Evolutionary conservation across 1,140 invertebrate species (phyloP), one percentile per base, ranked within the genome.

Genomic region (Drosophila athabasca): DNA sequence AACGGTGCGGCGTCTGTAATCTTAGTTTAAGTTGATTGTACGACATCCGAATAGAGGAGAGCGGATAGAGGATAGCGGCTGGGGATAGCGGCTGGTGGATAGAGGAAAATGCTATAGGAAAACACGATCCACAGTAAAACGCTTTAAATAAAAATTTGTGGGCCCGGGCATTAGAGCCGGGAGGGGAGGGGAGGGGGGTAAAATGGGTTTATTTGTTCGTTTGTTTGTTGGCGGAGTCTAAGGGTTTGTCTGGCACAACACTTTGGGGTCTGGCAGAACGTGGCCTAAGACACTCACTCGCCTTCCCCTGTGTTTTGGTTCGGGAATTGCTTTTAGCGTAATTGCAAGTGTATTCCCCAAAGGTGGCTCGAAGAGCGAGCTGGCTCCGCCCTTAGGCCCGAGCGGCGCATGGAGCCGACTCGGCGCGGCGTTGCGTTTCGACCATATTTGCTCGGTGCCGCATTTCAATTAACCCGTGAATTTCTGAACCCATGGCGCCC

Each of bases 1-100:
- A 87, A 70, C 83, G 79, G 62, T 67, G 73, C 64, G 66, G 67
- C 60, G 76, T 68, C 62, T 89, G 83, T 88, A 88, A 88, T 88
- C 83, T 88, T 79, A 77, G 84, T 83, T 89, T 88, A 88, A 89
- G 83, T 88, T 88, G 83, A 88, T 88, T 88, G 83, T 88, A 76
- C 49, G 69, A 82, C 75, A 69, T 57, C 65, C 62, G n/a, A 44
- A 68, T 46, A 69, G 57, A 53, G 50, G 45, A 17, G 4, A 11
- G 31, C 41, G 57, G 35, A 54, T 57, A 61, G 51, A 45, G 29
- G 26, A 22, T 5, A 24, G 26, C 29, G 31, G 3, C 65, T 46
- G 66, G 57, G 31, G 3, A 68, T 46, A 69, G 57, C 48, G 50
- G 45, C 65, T 46, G 66, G 57, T 50, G 50, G 45, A 54, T 57